Percentiles rank a stretch among this genome's conserved stretches.
phyloP scores from a whole-genome alignment of 2,113 vertebrate species.

The Callipepla squamata region DNA sequence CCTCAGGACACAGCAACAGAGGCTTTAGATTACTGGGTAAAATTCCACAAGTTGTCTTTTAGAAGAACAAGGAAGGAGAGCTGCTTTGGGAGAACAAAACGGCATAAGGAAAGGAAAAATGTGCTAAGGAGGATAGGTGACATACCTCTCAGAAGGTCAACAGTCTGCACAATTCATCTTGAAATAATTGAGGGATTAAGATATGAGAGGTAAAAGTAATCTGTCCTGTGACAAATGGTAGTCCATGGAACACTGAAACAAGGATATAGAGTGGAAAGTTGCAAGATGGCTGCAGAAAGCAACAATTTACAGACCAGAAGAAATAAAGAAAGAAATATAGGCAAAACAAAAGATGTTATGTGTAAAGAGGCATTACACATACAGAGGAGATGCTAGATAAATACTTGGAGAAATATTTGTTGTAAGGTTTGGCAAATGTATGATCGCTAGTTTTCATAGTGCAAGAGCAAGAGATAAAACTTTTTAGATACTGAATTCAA shows the following conservation, averaged over 20 bases:
- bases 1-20: not conserved
- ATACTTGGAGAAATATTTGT: not conserved
- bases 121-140: fast-evolving
- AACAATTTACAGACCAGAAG: not conserved
- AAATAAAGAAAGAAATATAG: not conserved
- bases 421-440: not conserved
- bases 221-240: not conserved
- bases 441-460: not conserved
- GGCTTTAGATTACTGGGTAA: not conserved
- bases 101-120: not conserved
- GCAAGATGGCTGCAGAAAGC: not conserved
- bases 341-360: not conserved
- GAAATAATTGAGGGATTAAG: not conserved
- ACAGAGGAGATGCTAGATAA: not conserved
- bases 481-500: not conserved
- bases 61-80: not conserved
- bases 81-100: not conserved
- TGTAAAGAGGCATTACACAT: not conserved
- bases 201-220: not conserved
- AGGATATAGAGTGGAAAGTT: not conserved
- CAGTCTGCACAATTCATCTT: not conserved
- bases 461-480: not conserved
- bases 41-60: not conserved
- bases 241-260: not conserved
- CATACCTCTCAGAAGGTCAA: not conserved